Conservation (phyloP, 2,888 invertebrate genomes). For the Lasioglossum villosulum region DNA sequence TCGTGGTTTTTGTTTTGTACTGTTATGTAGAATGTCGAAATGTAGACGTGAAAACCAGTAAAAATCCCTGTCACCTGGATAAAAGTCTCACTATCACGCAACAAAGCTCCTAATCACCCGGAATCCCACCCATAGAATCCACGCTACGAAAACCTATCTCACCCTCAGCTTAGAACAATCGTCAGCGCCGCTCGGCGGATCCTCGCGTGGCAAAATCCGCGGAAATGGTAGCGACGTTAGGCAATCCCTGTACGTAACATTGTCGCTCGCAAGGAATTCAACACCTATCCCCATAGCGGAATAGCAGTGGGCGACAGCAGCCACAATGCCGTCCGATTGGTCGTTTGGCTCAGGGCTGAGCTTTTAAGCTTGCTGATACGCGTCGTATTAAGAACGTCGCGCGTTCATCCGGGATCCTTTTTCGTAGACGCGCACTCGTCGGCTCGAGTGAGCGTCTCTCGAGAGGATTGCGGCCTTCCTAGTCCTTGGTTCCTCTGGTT, state of each 20-base stretch:
- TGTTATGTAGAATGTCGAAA: no score
- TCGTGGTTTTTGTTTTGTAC: no score
- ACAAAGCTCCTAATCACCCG: not conserved
- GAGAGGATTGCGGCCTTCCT: constrained; percentile 73
- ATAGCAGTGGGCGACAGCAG: not conserved
- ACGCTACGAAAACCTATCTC: not conserved
- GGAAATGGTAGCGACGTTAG: constrained; percentile 12
- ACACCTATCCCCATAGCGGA: not conserved
- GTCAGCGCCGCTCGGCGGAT: no score
- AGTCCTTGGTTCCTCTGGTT: constrained; percentile 6
- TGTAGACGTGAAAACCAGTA: not conserved
- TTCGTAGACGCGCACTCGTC: constrained; percentile 65
- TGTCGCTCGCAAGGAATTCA: not conserved
- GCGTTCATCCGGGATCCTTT: constrained; percentile 69
- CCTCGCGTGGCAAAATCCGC: not conserved
- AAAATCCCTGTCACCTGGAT: not conserved
- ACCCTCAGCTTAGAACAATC: not conserved
- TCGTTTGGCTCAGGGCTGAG: constrained; percentile 69
- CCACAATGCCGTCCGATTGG: constrained; percentile 67
- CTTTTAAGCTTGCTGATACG: constrained; percentile 73
- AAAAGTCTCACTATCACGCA: not conserved
- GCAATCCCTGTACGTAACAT: not conserved
- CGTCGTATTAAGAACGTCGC: constrained; percentile 68
- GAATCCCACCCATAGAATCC: not conserved
- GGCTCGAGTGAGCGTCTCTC: constrained; percentile 70